phyloP scores from a whole-genome alignment of 1,140 invertebrate genomes.

The Leguminivora glycinivorella region DNA sequence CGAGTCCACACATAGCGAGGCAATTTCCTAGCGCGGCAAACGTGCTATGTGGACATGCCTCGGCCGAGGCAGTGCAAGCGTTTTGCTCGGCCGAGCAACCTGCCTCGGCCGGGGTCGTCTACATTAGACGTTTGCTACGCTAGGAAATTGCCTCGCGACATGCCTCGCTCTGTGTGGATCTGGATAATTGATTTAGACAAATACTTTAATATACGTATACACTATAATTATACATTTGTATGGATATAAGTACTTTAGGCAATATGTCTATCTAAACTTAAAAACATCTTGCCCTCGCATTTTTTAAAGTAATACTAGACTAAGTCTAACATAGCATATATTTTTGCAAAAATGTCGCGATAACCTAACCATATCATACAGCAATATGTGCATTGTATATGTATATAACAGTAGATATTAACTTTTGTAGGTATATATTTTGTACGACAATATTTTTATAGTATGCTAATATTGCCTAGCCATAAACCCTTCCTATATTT shows the following conservation, averaged over 20 bases:
- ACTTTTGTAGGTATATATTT: neutral
- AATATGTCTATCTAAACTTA: neutral
- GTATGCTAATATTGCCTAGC: neutral
- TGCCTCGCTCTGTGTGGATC: too few species aligned
- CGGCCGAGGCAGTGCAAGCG: too few species aligned
- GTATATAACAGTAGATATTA: neutral
- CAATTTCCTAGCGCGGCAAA: too few species aligned
- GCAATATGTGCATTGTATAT: neutral
- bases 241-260: neutral
- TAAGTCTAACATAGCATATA: conserved; percentile 17
- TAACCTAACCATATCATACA: conserved; percentile 1
- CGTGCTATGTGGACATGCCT: too few species aligned
- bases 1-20: too few species aligned
- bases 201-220: too few species aligned
- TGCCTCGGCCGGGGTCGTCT: too few species aligned
- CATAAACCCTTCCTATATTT: too few species aligned
- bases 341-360: conserved; percentile 12
- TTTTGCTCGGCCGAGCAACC: too few species aligned
- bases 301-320: neutral
- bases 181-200: too few species aligned
- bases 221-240: neutral
- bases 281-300: conserved; percentile 20
- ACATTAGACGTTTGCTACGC: too few species aligned
- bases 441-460: neutral
- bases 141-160: too few species aligned